Evolutionary conservation across 2,797 vertebrate species (phyloP).

Genomic region (Pogoniulus pusillus): DNA sequence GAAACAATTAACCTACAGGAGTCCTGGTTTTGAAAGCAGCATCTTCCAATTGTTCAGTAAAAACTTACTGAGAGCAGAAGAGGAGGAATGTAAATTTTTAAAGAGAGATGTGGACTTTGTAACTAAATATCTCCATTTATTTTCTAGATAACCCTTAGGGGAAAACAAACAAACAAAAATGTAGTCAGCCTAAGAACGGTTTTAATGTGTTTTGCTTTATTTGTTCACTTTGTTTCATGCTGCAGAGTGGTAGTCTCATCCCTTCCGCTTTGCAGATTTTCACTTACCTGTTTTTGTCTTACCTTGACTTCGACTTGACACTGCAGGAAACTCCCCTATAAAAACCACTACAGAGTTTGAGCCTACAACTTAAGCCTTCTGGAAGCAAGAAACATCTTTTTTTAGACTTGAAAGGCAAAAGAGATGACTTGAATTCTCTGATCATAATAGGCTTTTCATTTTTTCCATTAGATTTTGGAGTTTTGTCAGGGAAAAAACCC

Average conservation of each 20-base stretch:
- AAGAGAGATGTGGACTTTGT: neutral
- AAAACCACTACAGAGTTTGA: neutral
- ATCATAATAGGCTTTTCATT: neutral
- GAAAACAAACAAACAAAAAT: neutral
- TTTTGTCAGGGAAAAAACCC: neutral
- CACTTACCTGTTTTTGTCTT: neutral
- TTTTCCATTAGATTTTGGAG: neutral
- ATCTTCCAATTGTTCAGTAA: conserved; percentile 26
- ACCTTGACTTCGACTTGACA: neutral
- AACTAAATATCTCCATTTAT: neutral
- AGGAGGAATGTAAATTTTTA: neutral
- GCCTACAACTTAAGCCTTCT: neutral
- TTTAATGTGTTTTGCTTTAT: neutral
- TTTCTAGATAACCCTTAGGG: neutral
- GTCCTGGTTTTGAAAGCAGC: neutral
- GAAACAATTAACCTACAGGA: neutral
- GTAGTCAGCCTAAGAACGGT: neutral
- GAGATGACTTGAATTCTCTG: neutral
- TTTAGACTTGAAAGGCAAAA: neutral
- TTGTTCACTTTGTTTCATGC: neutral
- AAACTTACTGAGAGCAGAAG: neutral
- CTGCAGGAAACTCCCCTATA: neutral
- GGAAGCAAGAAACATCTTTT: neutral
- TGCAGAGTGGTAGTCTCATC: neutral
- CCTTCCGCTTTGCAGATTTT: neutral